These are phyloP conservation scores for Boloria euphrosyne DNA, from an alignment of 2,888 invertebrate species.

Conservation along the genomic window DNA sequence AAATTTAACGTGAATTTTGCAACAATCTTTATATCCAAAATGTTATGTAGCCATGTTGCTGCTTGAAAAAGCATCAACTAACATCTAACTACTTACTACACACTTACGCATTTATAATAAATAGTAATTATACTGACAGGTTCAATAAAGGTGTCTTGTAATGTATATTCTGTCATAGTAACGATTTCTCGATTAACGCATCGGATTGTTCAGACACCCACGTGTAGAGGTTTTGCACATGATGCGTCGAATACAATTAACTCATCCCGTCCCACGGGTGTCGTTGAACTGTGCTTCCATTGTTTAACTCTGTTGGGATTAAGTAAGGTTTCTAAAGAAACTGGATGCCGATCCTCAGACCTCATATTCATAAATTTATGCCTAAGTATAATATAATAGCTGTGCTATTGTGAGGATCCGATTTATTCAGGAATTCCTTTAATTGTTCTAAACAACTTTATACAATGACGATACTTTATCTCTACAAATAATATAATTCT, in stretches of 20 bases:
- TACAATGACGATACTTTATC: no score
- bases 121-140: background rate
- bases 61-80: no score
- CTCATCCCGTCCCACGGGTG: conserved; percentile 63
- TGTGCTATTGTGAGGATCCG: no score
- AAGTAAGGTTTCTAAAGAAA: conserved; percentile 33
- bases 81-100: no score
- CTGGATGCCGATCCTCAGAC: conserved; percentile 18
- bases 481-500: no score
- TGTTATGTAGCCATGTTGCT: no score
- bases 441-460: no score
- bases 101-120: background rate
- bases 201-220: conserved; percentile 40
- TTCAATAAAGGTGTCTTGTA: conserved; percentile 6
- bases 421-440: no score
- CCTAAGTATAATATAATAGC: background rate
- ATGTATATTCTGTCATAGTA: conserved; percentile 11
- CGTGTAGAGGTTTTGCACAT: conserved; percentile 50
- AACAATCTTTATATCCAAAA: no score
- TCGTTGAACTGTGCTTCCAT: conserved; percentile 58
- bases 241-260: conserved; percentile 57
- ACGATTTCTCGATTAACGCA: conserved; percentile 46
- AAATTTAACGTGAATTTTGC: no score
- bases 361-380: conserved; percentile 6
- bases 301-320: conserved; percentile 42